These are phyloP conservation scores for Cinclus mexicanus DNA, from an alignment of 2,113 vertebrate genomes.

Conservation along the genomic window DNA sequence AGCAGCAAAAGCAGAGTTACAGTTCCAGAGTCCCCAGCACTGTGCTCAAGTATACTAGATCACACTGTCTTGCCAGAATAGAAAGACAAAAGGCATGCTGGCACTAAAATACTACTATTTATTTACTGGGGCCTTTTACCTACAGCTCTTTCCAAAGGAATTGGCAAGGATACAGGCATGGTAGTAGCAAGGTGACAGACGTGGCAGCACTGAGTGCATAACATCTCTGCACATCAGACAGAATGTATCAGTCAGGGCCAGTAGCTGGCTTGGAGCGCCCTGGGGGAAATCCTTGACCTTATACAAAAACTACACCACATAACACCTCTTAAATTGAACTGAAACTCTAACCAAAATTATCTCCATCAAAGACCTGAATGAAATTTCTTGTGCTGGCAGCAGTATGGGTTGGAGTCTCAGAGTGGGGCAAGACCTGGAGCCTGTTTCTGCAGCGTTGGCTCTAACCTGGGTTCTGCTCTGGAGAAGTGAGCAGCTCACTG, in stretches of 20 bases:
- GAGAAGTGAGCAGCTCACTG: neutral
- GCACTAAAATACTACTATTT: neutral
- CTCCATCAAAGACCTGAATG: neutral
- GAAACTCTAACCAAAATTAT: neutral
- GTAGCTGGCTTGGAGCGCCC: neutral
- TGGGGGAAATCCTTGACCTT: neutral
- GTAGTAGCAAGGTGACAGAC: neutral
- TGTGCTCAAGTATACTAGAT: neutral
- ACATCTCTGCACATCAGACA: neutral
- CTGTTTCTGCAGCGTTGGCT: neutral
- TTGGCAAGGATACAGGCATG: neutral
- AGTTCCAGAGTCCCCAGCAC: neutral
- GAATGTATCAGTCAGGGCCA: neutral
- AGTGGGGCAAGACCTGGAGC: neutral
- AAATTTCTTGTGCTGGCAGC: neutral
- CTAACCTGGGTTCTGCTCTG: neutral
- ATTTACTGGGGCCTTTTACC: neutral
- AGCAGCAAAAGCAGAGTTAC: neutral
- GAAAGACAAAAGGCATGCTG: neutral
- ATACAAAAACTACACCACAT: neutral
- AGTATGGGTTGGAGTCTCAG: neutral
- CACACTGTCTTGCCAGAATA: neutral
- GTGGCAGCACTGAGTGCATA: accelerated
- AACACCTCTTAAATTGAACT: neutral
- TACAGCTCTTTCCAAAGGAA: neutral